A percentile compares a stretch with the other conserved stretches of the same genome.
phyloP scores from a whole-genome alignment of 2,797 vertebrate species.

The Coracias cyanogaster region DNA sequence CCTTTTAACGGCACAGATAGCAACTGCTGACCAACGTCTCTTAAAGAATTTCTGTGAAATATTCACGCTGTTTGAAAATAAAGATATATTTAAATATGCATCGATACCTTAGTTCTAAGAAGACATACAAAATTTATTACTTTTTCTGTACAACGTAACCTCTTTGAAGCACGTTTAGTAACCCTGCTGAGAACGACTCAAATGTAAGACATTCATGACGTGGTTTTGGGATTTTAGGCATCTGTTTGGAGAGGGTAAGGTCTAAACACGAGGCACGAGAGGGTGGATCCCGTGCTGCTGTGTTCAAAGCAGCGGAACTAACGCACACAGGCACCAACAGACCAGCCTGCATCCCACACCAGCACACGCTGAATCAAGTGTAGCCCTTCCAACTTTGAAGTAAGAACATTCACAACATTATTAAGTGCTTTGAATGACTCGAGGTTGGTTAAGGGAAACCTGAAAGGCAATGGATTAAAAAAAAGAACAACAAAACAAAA shows the following conservation, averaged over 20 bases:
- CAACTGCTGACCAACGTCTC: background rate
- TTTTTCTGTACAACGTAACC: conserved; percentile 33
- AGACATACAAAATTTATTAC: conserved; percentile 2
- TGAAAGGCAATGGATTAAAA: background rate
- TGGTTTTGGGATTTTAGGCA: background rate
- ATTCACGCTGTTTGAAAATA: background rate
- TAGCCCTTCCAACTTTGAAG: background rate
- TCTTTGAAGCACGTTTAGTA: background rate
- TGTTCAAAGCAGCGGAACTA: background rate
- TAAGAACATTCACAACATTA: background rate
- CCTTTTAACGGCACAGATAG: background rate
- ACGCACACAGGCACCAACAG: background rate
- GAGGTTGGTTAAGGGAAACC: background rate
- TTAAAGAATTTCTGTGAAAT: background rate
- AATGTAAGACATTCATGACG: background rate
- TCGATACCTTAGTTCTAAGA: background rate
- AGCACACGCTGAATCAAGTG: background rate
- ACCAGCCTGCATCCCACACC: background rate
- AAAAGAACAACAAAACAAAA: background rate
- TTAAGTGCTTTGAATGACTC: background rate
- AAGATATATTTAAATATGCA: conserved; percentile 18
- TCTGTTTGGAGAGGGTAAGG: background rate
- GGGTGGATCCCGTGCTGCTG: background rate
- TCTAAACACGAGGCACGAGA: background rate
- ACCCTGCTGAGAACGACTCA: background rate